Conservation (phyloP, 2,797 vertebrate species). For the Myripristis jacobus region DNA sequence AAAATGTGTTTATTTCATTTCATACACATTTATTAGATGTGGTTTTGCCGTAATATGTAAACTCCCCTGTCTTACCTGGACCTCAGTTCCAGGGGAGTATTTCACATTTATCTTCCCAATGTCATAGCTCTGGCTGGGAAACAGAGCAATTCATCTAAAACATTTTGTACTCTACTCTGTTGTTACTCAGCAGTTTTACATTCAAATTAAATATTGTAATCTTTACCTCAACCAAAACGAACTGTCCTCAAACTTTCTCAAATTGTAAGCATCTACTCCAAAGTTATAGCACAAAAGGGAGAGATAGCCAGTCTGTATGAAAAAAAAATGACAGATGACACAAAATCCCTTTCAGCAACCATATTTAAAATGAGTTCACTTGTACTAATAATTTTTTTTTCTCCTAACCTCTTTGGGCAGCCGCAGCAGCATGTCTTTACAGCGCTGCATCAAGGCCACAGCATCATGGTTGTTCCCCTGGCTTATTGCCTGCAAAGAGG, state of each 20-base stretch:
- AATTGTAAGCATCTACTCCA: conserved; percentile 87
- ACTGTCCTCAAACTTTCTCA: conserved; percentile 87
- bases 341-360: conserved; percentile 36
- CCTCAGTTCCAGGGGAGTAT: conserved; percentile 82
- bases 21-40: neutral
- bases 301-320: conserved; percentile 86
- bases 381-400: neutral
- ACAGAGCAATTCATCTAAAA: conserved; percentile 16
- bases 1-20: neutral
- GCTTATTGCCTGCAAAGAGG: conserved; percentile 84
- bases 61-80: conserved; percentile 82
- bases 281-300: conserved; percentile 94
- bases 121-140: conserved; percentile 90
- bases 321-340: conserved; percentile 33
- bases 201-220: conserved; percentile 17
- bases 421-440: conserved; percentile 91
- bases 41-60: neutral
- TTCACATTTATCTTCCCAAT: conserved; percentile 87
- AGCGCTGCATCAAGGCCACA: conserved; percentile 81
- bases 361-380: conserved; percentile 33
- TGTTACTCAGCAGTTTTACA: conserved; percentile 22
- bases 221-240: conserved; percentile 92
- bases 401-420: conserved; percentile 86
- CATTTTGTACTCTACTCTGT: neutral
- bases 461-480: conserved; percentile 88